These are phyloP conservation scores for Craniophora ligustri DNA, from an alignment of 2,888 invertebrate genomes.

Conservation along the genomic window DNA sequence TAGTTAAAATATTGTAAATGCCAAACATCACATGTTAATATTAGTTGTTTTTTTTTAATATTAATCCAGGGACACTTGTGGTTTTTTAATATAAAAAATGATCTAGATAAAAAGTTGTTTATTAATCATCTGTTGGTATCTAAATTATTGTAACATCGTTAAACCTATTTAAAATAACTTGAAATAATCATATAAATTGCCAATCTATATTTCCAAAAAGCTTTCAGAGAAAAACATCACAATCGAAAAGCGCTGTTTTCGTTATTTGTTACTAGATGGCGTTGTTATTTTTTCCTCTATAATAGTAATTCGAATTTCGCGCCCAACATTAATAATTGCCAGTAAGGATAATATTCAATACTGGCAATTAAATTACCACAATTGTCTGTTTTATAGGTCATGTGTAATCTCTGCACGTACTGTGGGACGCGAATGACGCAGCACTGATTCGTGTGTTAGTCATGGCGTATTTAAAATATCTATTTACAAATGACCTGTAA, in stretches of 20 bases:
- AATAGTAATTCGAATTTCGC: conserved; percentile 24
- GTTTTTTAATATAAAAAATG: conserved; percentile 37
- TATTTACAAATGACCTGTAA: conserved; percentile 47
- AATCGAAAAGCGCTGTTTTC: background rate
- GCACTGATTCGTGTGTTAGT: conserved; percentile 41
- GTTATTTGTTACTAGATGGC: background rate
- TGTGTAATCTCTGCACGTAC: conserved; percentile 45
- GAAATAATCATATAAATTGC: too few species aligned
- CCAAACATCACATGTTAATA: conserved; percentile 49
- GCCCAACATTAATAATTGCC: conserved; percentile 22
- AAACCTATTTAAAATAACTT: background rate
- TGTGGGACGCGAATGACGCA: conserved; percentile 44
- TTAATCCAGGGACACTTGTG: conserved; percentile 37
- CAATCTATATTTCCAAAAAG: background rate
- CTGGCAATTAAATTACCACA: conserved; percentile 26
- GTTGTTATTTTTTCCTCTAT: background rate
- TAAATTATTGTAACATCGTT: conserved; percentile 9
- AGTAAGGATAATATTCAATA: conserved; percentile 23
- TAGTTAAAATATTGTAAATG: conserved; percentile 41
- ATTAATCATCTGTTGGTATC: conserved; percentile 22
- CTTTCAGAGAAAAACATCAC: background rate
- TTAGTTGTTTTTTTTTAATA: conserved; percentile 29
- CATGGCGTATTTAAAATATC: conserved; percentile 53
- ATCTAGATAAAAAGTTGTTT: conserved; percentile 21
- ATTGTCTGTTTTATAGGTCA: conserved; percentile 42